These are phyloP conservation scores for Syngnathoides biaculeatus DNA, from an alignment of 2,113 vertebrate genomes.

Conservation along the genomic window DNA sequence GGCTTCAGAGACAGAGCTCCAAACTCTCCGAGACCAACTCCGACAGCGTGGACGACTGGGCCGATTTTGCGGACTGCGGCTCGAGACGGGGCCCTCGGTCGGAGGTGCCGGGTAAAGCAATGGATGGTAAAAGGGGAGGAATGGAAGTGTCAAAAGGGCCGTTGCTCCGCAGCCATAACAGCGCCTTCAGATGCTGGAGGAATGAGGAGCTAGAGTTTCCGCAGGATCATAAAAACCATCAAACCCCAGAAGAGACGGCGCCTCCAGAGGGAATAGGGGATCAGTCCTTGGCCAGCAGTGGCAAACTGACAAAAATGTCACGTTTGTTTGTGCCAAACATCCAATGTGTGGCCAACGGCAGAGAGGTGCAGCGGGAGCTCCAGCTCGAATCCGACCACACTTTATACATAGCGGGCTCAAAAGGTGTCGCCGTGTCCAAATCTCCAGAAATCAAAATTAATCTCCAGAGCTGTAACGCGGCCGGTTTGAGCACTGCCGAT, in stretches of 20 bases:
- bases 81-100: constrained; percentile 66
- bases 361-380: constrained; percentile 16
- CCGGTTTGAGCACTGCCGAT: constrained; percentile 72
- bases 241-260: constrained; percentile 45
- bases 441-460: constrained; percentile 91
- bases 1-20: constrained; percentile 77
- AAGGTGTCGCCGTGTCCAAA: constrained; percentile 58
- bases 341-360: constrained; percentile 62
- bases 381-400: constrained; percentile 45
- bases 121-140: constrained; percentile 81
- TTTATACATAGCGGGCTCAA: constrained; percentile 43
- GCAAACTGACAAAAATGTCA: constrained; percentile 86
- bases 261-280: constrained; percentile 25
- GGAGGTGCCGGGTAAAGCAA: constrained; percentile 65
- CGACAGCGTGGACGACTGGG: constrained; percentile 71
- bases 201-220: constrained; percentile 83
- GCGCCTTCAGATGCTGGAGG: constrained; percentile 92
- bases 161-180: constrained; percentile 90
- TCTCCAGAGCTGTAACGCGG: constrained; percentile 71
- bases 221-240: constrained; percentile 69
- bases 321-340: constrained; percentile 91
- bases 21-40: constrained; percentile 78
- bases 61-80: constrained; percentile 63
- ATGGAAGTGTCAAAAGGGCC: constrained; percentile 79
- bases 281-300: constrained; percentile 32